A percentile compares a stretch with the other conserved stretches of the same genome.
Conservation (phyloP, 2,113 vertebrate species). For the Corvus cornix region DNA sequence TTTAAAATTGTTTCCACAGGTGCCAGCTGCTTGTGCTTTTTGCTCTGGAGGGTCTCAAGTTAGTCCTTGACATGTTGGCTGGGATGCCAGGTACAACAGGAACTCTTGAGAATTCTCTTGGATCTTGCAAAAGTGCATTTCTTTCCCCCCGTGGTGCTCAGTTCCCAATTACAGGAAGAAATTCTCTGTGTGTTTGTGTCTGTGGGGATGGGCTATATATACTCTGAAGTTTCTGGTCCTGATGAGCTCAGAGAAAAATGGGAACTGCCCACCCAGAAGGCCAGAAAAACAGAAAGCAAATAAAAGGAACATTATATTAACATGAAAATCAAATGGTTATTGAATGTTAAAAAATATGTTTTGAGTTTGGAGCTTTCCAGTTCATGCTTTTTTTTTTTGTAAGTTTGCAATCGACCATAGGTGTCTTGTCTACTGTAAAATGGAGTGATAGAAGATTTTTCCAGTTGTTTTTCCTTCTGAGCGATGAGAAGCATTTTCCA, state of each 20-base stretch:
- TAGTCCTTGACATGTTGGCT: background rate
- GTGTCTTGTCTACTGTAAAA: background rate
- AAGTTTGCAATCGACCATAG: background rate
- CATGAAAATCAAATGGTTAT: background rate
- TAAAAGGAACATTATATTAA: background rate
- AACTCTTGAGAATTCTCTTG: background rate
- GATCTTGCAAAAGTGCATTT: background rate
- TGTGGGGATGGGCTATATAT: background rate
- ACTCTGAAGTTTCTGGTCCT: background rate
- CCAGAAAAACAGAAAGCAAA: background rate
- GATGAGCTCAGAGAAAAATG: background rate
- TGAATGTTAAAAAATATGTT: background rate
- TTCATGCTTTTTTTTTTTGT: background rate
- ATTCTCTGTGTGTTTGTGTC: background rate
- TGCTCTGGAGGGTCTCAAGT: background rate
- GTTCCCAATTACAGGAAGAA: background rate
- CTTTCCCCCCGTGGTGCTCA: background rate
- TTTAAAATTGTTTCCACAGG: background rate
- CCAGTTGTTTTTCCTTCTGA: constrained; percentile 36
- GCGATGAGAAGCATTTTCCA: constrained; percentile 26
- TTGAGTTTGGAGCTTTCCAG: background rate
- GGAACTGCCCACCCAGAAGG: background rate
- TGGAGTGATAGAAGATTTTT: background rate
- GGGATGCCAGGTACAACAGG: background rate
- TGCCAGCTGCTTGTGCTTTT: background rate